Base-by-base conservation (phyloP, 2,113 vertebrate species). In the Eclectus roratus region DNA sequence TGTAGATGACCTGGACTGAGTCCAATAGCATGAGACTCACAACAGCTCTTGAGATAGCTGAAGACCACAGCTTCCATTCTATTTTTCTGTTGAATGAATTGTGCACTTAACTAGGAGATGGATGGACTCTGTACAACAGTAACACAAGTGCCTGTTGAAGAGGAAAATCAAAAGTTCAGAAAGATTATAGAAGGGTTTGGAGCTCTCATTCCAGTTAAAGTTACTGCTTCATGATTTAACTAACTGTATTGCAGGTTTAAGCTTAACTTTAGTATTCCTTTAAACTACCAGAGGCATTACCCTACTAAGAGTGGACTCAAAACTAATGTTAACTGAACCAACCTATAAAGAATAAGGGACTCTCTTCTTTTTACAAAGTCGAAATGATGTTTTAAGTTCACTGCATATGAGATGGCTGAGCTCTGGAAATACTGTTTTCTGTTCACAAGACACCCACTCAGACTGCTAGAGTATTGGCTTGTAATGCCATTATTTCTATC, bases 391-490 rank as follows among this genome's bases (percentile, higher is more conserved):
- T 93, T 91, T 76, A 80, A 80, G 37, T 89, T 69, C 27, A 72
- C 41, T 56, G 46, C 23, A 89, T 61, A 89, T 61, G 21, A 94
- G 53, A 95, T 13, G 1, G 72, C 49, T 90, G 13, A 37, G 63
- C 19, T 80, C 76, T 28, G 77, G 41, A 13, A 93, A 95, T 70
- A 93, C 65, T 94, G 68, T 92, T 91, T 94, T 80, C 64, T 80
- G 68, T 73, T 93, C 92, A 71, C 82, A 94, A 86, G 60, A 92
- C 92, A 84, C 80, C 91, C 80, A 94, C 94, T 80, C 92, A 90
- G 64, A 73, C 82, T 80, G 68, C 64, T 92, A 46, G 44, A 93
- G 64, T 60, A 95, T 28, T 92, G 85, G 72, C 64, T 88, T 92
- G 64, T 78, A 93, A 95, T 68, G 23, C 68, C 46, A 66, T 94